These are phyloP conservation scores for Protobothrops mucrosquamatus DNA, from an alignment of 2,113 vertebrate species.

Conservation along the genomic window DNA sequence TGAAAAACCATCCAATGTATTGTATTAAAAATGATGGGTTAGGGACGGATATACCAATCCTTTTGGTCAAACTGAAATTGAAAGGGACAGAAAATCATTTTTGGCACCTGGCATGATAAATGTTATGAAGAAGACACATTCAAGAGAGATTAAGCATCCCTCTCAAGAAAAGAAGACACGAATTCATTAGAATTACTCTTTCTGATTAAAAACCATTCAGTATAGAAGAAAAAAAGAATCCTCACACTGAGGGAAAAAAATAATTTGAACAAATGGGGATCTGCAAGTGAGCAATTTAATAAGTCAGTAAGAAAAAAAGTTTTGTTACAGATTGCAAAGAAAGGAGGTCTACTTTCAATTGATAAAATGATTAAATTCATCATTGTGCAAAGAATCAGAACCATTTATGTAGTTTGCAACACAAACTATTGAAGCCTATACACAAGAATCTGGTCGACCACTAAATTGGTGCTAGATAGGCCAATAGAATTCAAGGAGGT, in stretches of 20 bases:
- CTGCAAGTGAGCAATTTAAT: background rate
- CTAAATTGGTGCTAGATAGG: background rate
- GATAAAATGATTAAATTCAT: background rate
- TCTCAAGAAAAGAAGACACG: slow-evolving; percentile 68
- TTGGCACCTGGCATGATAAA: slow-evolving; percentile 70
- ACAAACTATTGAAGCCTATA: background rate
- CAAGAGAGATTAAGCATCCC: slow-evolving; percentile 66
- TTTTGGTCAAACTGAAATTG: slow-evolving; percentile 72
- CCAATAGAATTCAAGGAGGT: no score
- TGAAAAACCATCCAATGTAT: slow-evolving; percentile 61
- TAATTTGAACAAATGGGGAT: background rate
- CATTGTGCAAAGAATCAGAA: background rate
- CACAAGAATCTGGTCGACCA: background rate
- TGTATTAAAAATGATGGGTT: slow-evolving; percentile 80
- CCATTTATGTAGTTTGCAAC: background rate
- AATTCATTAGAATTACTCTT: slow-evolving; percentile 57
- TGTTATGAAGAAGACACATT: slow-evolving; percentile 72
- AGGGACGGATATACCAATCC: slow-evolving; percentile 72
- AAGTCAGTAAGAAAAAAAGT: slow-evolving; percentile 10
- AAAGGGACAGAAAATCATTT: slow-evolving; percentile 80
- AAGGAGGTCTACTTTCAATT: background rate
- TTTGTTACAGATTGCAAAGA: background rate
- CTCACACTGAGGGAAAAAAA: background rate
- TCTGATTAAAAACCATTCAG: background rate
- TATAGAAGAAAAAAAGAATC: slow-evolving; percentile 45